Percentiles rank a stretch among this genome's conserved stretches.
Evolutionary conservation across 2,113 vertebrate species (phyloP).

Genomic region (Micronycteris hirsuta): DNA sequence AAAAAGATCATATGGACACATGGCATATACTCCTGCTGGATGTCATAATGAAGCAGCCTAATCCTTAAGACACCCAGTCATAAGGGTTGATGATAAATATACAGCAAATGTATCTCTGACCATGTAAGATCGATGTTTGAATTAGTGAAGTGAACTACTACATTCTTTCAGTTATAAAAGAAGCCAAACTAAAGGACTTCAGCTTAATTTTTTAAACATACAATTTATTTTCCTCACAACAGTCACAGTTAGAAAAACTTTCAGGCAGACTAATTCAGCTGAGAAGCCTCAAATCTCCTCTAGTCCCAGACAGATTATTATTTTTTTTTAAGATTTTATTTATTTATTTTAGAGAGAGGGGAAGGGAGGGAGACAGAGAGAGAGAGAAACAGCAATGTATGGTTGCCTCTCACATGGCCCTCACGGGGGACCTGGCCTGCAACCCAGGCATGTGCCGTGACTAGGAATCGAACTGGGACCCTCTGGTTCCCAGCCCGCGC

Average conservation of each 20-base stretch:
- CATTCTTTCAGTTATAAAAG: background rate
- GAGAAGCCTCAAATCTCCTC: background rate
- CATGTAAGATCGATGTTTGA: background rate
- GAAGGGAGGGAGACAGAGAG: too few relatives aligned
- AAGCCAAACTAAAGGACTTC: background rate
- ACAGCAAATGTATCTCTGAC: background rate
- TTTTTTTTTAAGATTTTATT: too few relatives aligned
- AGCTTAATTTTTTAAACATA: background rate
- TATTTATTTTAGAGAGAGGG: too few relatives aligned
- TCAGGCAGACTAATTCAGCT: background rate
- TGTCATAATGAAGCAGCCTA: background rate
- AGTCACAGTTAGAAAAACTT: background rate
- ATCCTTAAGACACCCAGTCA: background rate
- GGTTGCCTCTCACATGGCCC: too few relatives aligned
- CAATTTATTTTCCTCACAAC: background rate
- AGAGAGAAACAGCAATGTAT: too few relatives aligned
- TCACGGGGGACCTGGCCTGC: too few relatives aligned
- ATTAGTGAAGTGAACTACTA: background rate
- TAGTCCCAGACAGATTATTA: background rate
- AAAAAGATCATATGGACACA: background rate
- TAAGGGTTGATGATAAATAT: background rate
- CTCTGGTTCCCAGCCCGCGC: too few relatives aligned
- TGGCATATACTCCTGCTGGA: background rate
- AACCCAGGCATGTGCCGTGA: too few relatives aligned
- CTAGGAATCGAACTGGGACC: too few relatives aligned